Evolutionary conservation across 2,797 vertebrate genomes (phyloP).

Genomic region (Lithobates sylvaticus): DNA sequence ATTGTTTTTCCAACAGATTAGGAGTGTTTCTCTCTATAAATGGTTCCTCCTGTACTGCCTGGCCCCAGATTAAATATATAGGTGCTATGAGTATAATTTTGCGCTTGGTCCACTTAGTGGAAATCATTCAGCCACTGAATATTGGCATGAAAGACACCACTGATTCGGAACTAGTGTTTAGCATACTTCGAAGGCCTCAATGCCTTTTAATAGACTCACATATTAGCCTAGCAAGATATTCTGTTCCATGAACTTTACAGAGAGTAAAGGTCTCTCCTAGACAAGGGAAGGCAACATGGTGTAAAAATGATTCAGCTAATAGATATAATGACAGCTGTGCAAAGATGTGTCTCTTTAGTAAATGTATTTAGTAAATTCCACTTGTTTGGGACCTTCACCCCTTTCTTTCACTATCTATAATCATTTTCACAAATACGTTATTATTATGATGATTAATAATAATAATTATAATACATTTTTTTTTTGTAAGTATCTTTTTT

Average conservation of each 20-base stretch:
- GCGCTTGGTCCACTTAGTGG: neutral
- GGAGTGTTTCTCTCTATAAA: no score
- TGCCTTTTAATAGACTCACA: constrained; percentile 18
- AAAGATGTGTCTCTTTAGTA: neutral
- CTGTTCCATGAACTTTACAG: constrained; percentile 6
- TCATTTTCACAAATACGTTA: no score
- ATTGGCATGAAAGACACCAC: neutral
- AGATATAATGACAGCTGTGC: neutral
- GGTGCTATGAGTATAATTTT: neutral
- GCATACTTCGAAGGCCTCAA: neutral
- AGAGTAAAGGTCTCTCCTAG: constrained; percentile 9
- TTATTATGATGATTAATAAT: no score
- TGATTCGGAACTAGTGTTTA: constrained; percentile 7
- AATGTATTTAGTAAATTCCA: neutral
- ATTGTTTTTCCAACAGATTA: no score
- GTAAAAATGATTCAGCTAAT: neutral
- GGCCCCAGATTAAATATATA: no score
- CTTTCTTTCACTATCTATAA: no score
- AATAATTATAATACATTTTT: no score
- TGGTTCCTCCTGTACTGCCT: neutral
- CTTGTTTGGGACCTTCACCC: neutral
- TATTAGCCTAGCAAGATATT: constrained; percentile 15
- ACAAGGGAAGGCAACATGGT: neutral
- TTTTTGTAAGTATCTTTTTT: no score
- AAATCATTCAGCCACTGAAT: neutral